Base-by-base conservation (phyloP, 2,888 invertebrate species). In the Pelosia muscerda region DNA sequence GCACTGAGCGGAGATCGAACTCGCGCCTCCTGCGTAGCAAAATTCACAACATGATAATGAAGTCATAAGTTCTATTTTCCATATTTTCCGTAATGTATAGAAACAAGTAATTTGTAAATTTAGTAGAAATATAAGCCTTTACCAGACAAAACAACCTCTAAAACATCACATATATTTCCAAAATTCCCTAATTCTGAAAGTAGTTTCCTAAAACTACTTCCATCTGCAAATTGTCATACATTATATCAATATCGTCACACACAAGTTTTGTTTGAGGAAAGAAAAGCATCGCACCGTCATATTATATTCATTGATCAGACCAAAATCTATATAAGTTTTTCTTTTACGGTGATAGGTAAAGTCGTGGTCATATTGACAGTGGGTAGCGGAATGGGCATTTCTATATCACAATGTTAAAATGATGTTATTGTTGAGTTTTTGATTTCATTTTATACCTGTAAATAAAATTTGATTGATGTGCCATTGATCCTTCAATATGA, bases 321-420 rank as follows among this genome's bases (percentile, higher is more conserved):
- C 76, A 65, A 78, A 76, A 68, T 76, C 71, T 69, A 70, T 77
- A 70, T 78, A 79, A 74, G 77, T 78, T 77, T 74, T 63, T 42
- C 54, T 70, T 63, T 78, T 76, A 70, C 68, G 55, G 28, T 57
- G 69, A 67, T 74, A 42, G 34, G 56, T 65, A 66, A 68, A 57
- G 75, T 19, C 0, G 0, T 23, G 55, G 70, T 74, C 0, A 15
- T 0, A 69, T 8, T 8, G 63, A 10, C 0, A 58, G 72, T 66
- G 68, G 28, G 28, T 5, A 25, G 11, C 28, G n/a, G 0, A 15
- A 31, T 15, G 25, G 10, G 25, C 1, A 10, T 15, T 0, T n/a
- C 0, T 23, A 53, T 10, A 6, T 10, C 10, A 15, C 10, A 10
- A 8, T 28, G 28, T 28, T 28, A 28, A 28, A 28, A 28, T n/a